phyloP scores from a whole-genome alignment of 2,888 invertebrate genomes.

The Drosophila atroscutellata region DNA sequence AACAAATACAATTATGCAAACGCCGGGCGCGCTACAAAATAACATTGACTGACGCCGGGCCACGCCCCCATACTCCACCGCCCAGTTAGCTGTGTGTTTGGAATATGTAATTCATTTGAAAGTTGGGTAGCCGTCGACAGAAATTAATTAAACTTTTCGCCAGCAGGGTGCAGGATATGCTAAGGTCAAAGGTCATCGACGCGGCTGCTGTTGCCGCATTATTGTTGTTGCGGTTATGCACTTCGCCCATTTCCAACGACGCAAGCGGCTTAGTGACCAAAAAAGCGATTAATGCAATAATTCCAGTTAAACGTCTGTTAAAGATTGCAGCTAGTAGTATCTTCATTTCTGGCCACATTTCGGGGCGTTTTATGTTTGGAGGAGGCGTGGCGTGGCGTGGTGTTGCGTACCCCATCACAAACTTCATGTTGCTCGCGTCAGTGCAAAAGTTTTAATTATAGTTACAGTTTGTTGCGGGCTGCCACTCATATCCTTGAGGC shows the following conservation, averaged over 20 bases:
- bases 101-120: conserved; percentile 78
- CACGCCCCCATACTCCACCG: conserved; percentile 22
- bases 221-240: conserved; percentile 51
- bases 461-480: conserved; percentile 57
- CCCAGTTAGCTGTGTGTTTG: conserved; percentile 66
- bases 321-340: conserved; percentile 2
- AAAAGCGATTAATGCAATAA: conserved; percentile 71
- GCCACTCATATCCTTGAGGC: conserved; percentile 53
- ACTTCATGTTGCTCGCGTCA: conserved; percentile 6
- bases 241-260: conserved; percentile 65
- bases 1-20: conserved; percentile 75
- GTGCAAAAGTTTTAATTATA: conserved; percentile 73
- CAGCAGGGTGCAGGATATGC: not conserved
- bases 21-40: conserved; percentile 36
- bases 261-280: conserved; percentile 54
- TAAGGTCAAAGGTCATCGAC: conserved; percentile 37
- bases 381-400: not conserved
- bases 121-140: conserved; percentile 66
- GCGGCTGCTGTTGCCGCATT: not conserved
- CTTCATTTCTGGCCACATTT: conserved; percentile 10
- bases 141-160: conserved; percentile 71
- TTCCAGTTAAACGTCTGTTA: conserved; percentile 49
- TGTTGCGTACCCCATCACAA: not conserved
- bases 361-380: not conserved
- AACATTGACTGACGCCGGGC: conserved; percentile 8